Conservation (phyloP, 2,113 vertebrate species). For the Monarcha castaneiventris region DNA sequence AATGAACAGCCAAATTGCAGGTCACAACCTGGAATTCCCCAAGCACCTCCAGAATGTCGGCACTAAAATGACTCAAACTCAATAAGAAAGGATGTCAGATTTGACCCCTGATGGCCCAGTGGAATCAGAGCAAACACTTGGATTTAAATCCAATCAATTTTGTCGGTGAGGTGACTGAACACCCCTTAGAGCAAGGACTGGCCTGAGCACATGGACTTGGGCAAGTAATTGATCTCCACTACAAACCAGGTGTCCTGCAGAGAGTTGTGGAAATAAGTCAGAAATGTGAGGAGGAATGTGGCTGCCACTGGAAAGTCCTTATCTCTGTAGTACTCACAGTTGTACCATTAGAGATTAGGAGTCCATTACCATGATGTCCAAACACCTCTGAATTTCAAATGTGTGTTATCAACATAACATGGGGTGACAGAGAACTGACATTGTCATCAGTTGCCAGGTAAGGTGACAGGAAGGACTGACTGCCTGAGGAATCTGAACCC, state of each 20-base stretch:
- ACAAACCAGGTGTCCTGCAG: slow-evolving; percentile 5
- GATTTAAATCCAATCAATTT: slow-evolving; percentile 57
- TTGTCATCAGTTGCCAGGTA: not conserved
- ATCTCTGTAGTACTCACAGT: not conserved
- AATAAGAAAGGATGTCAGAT: slow-evolving; percentile 56
- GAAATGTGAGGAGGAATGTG: not conserved
- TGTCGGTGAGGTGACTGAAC: slow-evolving; percentile 28
- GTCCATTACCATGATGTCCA: not conserved
- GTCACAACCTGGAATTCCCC: slow-evolving; percentile 62
- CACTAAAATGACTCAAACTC: slow-evolving; percentile 49
- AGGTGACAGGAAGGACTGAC: not conserved
- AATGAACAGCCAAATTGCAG: slow-evolving; percentile 41
- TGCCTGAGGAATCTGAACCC: not conserved
- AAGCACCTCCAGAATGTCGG: slow-evolving; percentile 34
- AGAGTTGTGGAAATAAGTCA: not conserved
- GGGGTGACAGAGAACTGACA: not conserved
- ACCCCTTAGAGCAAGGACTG: slow-evolving; percentile 23
- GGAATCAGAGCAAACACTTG: slow-evolving; percentile 21
- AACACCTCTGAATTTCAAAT: not conserved
- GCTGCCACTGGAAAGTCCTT: not conserved
- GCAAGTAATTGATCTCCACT: slow-evolving; percentile 33
- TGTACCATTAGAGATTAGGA: not conserved
- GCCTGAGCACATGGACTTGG: slow-evolving; percentile 22
- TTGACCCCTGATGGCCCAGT: slow-evolving; percentile 47
- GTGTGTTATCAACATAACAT: not conserved